Percentiles rank a stretch among this genome's conserved stretches.
Evolutionary conservation across 2,888 invertebrate species (phyloP).

Genomic region (Choristoneura rosaceana): DNA sequence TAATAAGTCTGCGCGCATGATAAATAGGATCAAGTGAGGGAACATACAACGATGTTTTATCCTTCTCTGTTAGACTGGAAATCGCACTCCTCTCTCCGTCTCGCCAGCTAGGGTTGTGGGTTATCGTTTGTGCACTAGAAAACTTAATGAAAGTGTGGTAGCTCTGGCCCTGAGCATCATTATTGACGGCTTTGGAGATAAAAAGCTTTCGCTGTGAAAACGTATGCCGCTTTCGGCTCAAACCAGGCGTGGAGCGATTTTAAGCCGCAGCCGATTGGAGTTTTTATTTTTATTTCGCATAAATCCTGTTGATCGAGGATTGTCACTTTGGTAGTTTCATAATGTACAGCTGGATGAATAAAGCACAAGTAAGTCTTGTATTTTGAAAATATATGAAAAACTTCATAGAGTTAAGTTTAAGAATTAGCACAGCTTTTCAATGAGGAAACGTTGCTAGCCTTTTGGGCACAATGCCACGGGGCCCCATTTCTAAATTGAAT

Average conservation of each 20-base stretch:
- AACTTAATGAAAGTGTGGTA: slow-evolving; percentile 78
- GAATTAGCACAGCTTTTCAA: too few species aligned
- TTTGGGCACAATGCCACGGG: too few species aligned
- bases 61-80: slow-evolving; percentile 31
- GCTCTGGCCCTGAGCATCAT: slow-evolving; percentile 71
- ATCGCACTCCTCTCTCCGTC: slow-evolving; percentile 22
- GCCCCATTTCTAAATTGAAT: too few species aligned
- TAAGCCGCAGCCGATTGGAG: slow-evolving; percentile 46
- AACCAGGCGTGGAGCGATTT: slow-evolving; percentile 55
- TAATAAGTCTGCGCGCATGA: slow-evolving; percentile 79
- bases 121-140: slow-evolving; percentile 69
- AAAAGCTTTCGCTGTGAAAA: slow-evolving; percentile 74
- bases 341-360: background rate
- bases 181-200: slow-evolving; percentile 78
- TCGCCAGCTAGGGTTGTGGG: slow-evolving; percentile 55
- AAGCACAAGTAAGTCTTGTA: too few species aligned
- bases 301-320: slow-evolving; percentile 18
- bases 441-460: too few species aligned
- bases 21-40: slow-evolving; percentile 81
- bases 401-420: too few species aligned
- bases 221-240: slow-evolving; percentile 73
- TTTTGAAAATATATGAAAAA: too few species aligned
- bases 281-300: slow-evolving; percentile 51
- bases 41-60: slow-evolving; percentile 49
- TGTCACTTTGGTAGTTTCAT: background rate